Percentiles rank a stretch among this genome's conserved stretches.
Evolutionary conservation across 2,797 vertebrate genomes (phyloP).

Genomic region (Microchirus variegatus): DNA sequence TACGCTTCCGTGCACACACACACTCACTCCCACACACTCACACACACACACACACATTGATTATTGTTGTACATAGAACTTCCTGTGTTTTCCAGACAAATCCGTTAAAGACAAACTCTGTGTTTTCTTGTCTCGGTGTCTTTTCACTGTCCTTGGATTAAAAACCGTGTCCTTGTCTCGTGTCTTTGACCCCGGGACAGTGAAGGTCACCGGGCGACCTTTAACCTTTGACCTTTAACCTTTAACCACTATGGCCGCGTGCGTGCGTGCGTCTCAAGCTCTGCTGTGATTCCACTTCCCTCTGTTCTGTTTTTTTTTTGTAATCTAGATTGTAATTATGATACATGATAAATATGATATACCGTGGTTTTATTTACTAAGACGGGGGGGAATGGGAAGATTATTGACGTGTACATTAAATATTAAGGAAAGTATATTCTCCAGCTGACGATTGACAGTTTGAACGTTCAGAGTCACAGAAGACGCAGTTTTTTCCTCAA

Average conservation of each 20-base stretch:
- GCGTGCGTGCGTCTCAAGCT: constrained; percentile 27
- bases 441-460: constrained; percentile 50
- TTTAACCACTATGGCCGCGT: constrained; percentile 73
- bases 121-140: constrained; percentile 19
- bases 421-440: constrained; percentile 63
- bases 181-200: neutral
- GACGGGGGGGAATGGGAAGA: constrained; percentile 50
- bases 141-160: constrained; percentile 30
- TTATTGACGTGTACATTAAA: constrained; percentile 72
- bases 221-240: too few relatives aligned
- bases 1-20: neutral
- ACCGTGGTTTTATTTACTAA: constrained; percentile 67
- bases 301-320: constrained; percentile 47
- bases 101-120: constrained; percentile 25
- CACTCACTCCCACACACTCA: constrained; percentile 19
- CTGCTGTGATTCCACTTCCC: constrained; percentile 13
- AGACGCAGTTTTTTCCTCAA: constrained; percentile 69
- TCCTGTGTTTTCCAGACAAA: constrained; percentile 45
- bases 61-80: constrained; percentile 72
- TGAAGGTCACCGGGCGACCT: constrained; percentile 41
- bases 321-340: constrained; percentile 75
- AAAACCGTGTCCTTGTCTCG: neutral
- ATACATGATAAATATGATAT: constrained; percentile 55
- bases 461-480: constrained; percentile 38
- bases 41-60: constrained; percentile 26